Evolutionary conservation across 2,113 vertebrate species (phyloP).

Genomic region (Dromiciops gliroides): DNA sequence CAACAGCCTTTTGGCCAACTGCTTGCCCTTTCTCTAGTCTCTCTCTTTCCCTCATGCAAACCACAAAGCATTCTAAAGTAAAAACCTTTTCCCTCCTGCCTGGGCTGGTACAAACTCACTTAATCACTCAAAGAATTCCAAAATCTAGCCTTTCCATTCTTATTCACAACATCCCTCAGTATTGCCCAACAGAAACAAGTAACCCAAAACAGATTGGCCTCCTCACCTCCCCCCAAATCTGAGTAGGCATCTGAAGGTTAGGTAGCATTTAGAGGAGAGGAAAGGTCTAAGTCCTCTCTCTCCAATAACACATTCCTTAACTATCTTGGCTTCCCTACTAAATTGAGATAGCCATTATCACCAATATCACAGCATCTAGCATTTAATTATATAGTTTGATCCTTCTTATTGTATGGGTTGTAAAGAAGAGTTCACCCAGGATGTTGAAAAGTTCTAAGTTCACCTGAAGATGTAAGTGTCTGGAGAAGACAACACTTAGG

Average conservation of each 20-base stretch:
- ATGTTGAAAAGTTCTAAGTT: background rate
- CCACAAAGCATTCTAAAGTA: background rate
- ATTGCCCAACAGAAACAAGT: background rate
- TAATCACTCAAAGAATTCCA: background rate
- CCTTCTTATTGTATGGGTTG: background rate
- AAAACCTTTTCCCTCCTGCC: background rate
- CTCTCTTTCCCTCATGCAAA: background rate
- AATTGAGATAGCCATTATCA: constrained; percentile 11
- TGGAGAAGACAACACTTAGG: background rate
- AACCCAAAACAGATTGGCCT: background rate
- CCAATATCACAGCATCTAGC: constrained; percentile 18
- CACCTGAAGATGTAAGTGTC: background rate
- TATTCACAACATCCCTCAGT: background rate
- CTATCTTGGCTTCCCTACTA: constrained; percentile 32
- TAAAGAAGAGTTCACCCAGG: background rate
- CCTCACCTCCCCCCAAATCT: background rate
- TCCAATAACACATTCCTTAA: background rate
- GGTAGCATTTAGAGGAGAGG: background rate
- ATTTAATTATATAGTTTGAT: background rate
- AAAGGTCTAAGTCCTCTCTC: constrained; percentile 7
- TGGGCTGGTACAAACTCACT: background rate
- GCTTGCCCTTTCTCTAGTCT: background rate
- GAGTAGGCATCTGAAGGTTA: background rate
- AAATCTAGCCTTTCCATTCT: background rate
- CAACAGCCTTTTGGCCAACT: background rate